phyloP scores from a whole-genome alignment of 2,797 vertebrate species.

The Champsocephalus gunnari region DNA sequence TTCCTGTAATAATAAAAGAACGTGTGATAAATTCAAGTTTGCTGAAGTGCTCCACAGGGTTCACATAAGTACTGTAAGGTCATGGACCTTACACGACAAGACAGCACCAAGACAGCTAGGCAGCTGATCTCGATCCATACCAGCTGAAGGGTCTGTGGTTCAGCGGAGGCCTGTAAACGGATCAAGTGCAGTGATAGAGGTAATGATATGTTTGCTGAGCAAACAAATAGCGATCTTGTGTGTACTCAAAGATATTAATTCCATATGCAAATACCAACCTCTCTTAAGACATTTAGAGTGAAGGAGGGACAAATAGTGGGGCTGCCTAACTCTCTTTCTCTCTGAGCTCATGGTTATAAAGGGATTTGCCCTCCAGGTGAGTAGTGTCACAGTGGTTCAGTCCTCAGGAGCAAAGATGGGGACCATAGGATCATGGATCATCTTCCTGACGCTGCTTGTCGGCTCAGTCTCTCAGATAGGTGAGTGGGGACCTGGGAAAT shows the following conservation, averaged over 20 bases:
- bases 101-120: too few relatives aligned
- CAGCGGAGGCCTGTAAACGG: background rate
- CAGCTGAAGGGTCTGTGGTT: background rate
- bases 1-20: too few relatives aligned
- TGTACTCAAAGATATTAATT: constrained; percentile 5
- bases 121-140: too few relatives aligned
- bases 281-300: background rate
- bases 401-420: constrained; percentile 72
- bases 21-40: too few relatives aligned
- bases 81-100: too few relatives aligned
- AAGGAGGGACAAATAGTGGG: background rate
- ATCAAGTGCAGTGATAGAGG: background rate
- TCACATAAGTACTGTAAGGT: too few relatives aligned
- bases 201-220: constrained; percentile 19
- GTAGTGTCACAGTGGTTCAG: constrained; percentile 47
- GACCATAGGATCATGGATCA: constrained; percentile 52
- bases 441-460: constrained; percentile 63
- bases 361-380: background rate
- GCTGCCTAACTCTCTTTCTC: background rate
- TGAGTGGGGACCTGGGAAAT: constrained; percentile 49
- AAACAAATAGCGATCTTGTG: constrained; percentile 26
- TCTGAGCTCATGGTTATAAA: constrained; percentile 66
- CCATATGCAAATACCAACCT: constrained; percentile 17
- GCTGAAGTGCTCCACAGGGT: too few relatives aligned
- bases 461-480: constrained; percentile 63